These are phyloP conservation scores for Ochropacha duplaris DNA, from an alignment of 2,888 invertebrate species.

Conservation along the genomic window DNA sequence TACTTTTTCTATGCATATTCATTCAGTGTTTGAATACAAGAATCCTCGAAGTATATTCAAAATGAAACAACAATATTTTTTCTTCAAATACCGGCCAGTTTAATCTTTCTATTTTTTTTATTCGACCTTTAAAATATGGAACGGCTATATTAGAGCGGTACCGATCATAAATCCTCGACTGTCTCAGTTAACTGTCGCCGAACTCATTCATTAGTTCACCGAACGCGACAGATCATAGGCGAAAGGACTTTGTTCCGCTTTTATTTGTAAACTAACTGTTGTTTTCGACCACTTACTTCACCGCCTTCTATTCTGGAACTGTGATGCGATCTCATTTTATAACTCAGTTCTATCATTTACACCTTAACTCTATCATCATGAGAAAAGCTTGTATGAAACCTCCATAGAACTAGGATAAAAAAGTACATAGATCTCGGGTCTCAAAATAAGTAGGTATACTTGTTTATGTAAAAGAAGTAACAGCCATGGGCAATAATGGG, in stretches of 20 bases:
- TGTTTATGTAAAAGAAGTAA: too few relatives aligned
- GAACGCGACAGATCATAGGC: not conserved
- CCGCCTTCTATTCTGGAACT: not conserved
- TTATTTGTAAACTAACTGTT: not conserved
- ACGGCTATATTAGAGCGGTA: not conserved
- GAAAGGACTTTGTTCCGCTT: not conserved
- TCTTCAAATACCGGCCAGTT: not conserved
- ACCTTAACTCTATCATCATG: not conserved
- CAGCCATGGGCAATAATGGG: too few relatives aligned
- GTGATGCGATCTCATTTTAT: not conserved
- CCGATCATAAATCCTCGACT: not conserved
- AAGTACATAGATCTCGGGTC: too few relatives aligned
- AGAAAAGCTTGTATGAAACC: too few relatives aligned
- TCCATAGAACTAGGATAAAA: too few relatives aligned
- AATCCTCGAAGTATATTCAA: not conserved
- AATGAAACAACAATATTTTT: not conserved
- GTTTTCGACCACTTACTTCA: not conserved
- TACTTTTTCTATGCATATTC: too few relatives aligned
- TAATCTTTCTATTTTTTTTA: too few relatives aligned
- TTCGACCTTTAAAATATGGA: not conserved
- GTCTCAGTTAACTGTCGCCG: not conserved
- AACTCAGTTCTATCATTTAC: not conserved
- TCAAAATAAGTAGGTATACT: too few relatives aligned
- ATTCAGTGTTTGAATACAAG: not conserved
- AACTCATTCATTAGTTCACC: not conserved